A percentile compares a stretch with the other conserved stretches of the same genome.
These are phyloP conservation scores for Spermophilus dauricus DNA, from an alignment of 2,113 vertebrate species.

Conservation along the genomic window DNA sequence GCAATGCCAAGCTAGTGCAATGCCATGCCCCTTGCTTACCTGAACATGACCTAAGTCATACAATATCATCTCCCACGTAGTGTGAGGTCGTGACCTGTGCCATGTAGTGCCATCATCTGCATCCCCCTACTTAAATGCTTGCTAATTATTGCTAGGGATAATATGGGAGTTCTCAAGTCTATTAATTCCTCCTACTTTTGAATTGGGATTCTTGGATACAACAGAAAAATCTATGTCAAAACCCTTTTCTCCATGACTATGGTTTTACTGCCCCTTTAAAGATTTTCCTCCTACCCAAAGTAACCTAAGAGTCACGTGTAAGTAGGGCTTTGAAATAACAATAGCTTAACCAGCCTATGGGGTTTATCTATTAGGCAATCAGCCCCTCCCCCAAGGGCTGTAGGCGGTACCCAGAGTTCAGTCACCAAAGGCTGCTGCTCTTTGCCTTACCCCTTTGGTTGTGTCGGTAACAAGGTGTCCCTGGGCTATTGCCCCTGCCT, in stretches of 20 bases:
- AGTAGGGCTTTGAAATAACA: not conserved
- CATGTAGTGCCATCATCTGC: not conserved
- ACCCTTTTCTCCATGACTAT: rapidly evolving
- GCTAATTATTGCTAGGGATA: not conserved
- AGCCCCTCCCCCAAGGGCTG: not conserved
- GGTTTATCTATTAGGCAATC: not conserved
- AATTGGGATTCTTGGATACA: not conserved
- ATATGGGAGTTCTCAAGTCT: not conserved
- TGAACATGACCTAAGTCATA: not conserved
- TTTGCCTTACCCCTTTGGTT: not conserved
- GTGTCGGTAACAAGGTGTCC: not conserved
- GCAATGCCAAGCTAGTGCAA: not conserved
- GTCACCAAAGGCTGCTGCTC: not conserved
- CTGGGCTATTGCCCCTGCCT: not conserved
- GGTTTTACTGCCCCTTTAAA: not conserved
- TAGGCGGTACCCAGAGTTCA: not conserved
- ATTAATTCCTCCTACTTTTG: not conserved
- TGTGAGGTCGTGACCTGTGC: not conserved
- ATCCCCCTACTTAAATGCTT: not conserved
- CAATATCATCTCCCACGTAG: not conserved
- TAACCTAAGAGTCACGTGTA: not conserved
- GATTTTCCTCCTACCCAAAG: not conserved
- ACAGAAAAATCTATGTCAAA: not conserved
- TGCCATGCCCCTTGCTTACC: not conserved
- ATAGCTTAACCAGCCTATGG: not conserved